These are phyloP conservation scores for Chrysotoxum bicinctum DNA, from an alignment of 2,888 invertebrate genomes.

Conservation along the genomic window DNA sequence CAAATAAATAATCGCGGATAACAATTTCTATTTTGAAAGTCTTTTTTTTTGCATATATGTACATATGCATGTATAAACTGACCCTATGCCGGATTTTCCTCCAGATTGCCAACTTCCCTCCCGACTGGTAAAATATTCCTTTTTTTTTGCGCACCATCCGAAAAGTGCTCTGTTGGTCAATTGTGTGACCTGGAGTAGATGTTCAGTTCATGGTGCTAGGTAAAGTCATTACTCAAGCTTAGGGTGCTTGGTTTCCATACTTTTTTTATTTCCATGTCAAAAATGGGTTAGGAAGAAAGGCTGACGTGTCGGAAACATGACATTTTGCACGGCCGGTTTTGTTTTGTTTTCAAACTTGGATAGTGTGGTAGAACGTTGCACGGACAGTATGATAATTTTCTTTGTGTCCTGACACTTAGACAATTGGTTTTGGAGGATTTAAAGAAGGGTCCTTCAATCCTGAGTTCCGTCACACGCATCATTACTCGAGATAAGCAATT, in stretches of 20 bases:
- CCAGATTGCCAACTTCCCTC: constrained; percentile 17
- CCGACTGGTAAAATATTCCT: background rate
- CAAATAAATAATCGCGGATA: constrained; percentile 54
- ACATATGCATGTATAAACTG: background rate
- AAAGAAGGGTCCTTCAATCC: too few relatives aligned
- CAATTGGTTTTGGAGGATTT: background rate
- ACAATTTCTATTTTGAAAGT: constrained; percentile 34
- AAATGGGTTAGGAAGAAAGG: constrained; percentile 44
- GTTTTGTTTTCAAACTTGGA: background rate
- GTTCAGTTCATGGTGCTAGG: background rate
- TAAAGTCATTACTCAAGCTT: constrained; percentile 12
- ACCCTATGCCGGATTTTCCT: background rate
- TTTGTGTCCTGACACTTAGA: background rate
- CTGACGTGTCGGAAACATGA: constrained; percentile 49
- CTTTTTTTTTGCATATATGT: too few relatives aligned
- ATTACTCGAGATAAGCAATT: too few relatives aligned
- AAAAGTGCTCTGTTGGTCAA: constrained; percentile 22
- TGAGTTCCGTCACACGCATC: too few relatives aligned
- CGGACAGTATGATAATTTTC: background rate
- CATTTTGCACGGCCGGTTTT: background rate
- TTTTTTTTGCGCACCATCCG: background rate
- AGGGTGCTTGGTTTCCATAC: background rate
- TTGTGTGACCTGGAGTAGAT: constrained; percentile 2
- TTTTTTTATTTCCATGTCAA: background rate
- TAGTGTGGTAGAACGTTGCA: background rate